Base-by-base conservation (phyloP, 2,797 vertebrate genomes). In the Gallinago solitaria region DNA sequence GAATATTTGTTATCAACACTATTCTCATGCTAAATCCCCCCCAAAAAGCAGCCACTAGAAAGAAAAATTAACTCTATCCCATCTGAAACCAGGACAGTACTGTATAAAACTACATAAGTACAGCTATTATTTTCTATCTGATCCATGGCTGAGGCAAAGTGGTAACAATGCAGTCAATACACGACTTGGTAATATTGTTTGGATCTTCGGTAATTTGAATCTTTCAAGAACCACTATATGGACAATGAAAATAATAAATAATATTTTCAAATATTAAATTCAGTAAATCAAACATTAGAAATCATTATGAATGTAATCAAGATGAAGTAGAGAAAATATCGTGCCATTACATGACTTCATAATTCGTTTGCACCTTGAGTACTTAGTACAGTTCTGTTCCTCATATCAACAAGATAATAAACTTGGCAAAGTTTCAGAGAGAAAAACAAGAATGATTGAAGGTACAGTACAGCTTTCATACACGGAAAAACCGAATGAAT, bases 121-220 rank as follows among this genome's bases (percentile, higher is more conserved):
- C 9, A 35, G 24, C 9, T 60, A n/a, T 37, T 68, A 11, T 70
- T 68, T 93, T 77, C 20, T 32, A 4, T 45, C 47, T 56, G 47
- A 76, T 70, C 80, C 12, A 12, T 51, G 80, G 33, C 11, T 81
- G 30, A 90, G 50, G 23, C 25, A 75, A 79, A 92, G 33, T 4
- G 14, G 18, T 45, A 77, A n/a, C 39, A 60, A 68, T 9, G 17
- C 27, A 59, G 13, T 56, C 37, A 64, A 16, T 39, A 70, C 11
- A 19, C 0, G 0, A 45, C 12, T 45, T 41, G 15, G 12, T 70
- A 37, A 50, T 39, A 18, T 70, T 3, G 1, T 6, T 16, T 69
- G 45, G 11, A 47, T 91, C 61, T 79, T 84, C n/a, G 14, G 9
- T 83, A 16, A n/a, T 48, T 25, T 74, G 24, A 61, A 43, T 78